Evolutionary conservation across 1,140 invertebrate species (phyloP).

Genomic region (Zaprionus gabonicus): DNA sequence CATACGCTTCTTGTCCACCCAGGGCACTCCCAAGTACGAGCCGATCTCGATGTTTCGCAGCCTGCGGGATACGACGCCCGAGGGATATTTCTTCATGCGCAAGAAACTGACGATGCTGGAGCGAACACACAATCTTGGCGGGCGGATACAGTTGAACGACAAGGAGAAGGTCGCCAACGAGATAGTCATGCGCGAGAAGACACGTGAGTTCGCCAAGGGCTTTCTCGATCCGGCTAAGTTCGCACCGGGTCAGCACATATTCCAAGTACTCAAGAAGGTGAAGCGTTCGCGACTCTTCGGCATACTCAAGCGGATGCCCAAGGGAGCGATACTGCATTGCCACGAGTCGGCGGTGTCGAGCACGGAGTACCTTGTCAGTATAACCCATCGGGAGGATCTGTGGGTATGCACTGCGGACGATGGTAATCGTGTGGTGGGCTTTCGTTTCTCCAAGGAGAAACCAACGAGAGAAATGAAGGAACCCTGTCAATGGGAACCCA

Average conservation of each 20-base stretch:
- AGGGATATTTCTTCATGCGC: constrained; percentile 41
- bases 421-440: constrained; percentile 66
- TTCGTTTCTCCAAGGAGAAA: constrained; percentile 78
- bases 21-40: constrained; percentile 1
- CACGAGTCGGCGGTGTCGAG: constrained; percentile 89
- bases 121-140: constrained; percentile 25
- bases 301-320: constrained; percentile 89
- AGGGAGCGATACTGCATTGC: constrained; percentile 90
- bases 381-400: constrained; percentile 61
- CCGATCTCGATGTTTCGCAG: constrained; percentile 34
- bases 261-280: constrained; percentile 86
- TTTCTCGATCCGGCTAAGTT: constrained; percentile 49
- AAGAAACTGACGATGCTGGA: constrained; percentile 33
- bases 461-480: constrained; percentile 59
- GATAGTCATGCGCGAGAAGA: constrained; percentile 48
- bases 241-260: constrained; percentile 86
- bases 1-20: not conserved
- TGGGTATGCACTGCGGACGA: constrained; percentile 62
- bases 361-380: constrained; percentile 85
- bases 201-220: constrained; percentile 35
- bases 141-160: constrained; percentile 26
- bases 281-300: constrained; percentile 88
- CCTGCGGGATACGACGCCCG: constrained; percentile 37
- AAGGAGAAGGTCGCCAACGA: constrained; percentile 55
- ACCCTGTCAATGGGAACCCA: constrained; percentile 86